Conservation (phyloP, 2,113 vertebrate species). For the Nerophis ophidion region DNA sequence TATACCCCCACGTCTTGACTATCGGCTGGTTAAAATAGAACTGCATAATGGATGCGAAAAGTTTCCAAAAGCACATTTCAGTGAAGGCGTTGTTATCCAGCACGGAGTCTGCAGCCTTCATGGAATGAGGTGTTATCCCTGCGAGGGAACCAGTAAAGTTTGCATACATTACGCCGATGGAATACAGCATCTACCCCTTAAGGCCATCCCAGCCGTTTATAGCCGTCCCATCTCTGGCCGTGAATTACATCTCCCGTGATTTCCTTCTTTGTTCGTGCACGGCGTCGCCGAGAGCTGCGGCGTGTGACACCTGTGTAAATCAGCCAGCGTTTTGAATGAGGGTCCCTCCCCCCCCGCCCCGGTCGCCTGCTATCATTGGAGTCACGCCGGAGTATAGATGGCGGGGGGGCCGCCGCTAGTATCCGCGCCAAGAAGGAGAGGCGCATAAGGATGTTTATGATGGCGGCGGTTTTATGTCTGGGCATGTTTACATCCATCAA, state of each 20-base stretch:
- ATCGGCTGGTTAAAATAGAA: constrained; percentile 32
- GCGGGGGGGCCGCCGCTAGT: constrained; percentile 9
- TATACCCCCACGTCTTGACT: constrained; percentile 36
- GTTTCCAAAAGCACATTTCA: constrained; percentile 14
- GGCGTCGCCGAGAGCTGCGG: constrained; percentile 29
- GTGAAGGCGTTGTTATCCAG: background rate
- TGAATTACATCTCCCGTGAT: constrained; percentile 55
- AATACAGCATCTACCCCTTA: constrained; percentile 29
- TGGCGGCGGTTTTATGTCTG: constrained; percentile 31
- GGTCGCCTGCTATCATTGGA: constrained; percentile 28
- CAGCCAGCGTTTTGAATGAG: constrained; percentile 45
- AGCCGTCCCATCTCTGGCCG: no score
- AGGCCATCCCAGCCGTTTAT: constrained; percentile 54
- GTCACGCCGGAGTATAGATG: constrained; percentile 29
- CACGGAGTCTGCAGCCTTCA: background rate
- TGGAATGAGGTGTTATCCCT: background rate
- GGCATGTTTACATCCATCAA: constrained; percentile 40
- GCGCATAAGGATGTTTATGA: constrained; percentile 34
- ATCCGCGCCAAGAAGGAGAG: constrained; percentile 27
- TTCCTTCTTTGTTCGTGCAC: constrained; percentile 51
- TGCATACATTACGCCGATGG: constrained; percentile 25
- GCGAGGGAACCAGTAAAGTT: constrained; percentile 7
- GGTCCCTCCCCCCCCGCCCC: no score
- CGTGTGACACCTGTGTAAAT: constrained; percentile 47
- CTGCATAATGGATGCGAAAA: constrained; percentile 24